Percentiles rank a stretch among this genome's conserved stretches.
phyloP scores from a whole-genome alignment of 1,140 invertebrate species.

The Drosophila ogumai region DNA sequence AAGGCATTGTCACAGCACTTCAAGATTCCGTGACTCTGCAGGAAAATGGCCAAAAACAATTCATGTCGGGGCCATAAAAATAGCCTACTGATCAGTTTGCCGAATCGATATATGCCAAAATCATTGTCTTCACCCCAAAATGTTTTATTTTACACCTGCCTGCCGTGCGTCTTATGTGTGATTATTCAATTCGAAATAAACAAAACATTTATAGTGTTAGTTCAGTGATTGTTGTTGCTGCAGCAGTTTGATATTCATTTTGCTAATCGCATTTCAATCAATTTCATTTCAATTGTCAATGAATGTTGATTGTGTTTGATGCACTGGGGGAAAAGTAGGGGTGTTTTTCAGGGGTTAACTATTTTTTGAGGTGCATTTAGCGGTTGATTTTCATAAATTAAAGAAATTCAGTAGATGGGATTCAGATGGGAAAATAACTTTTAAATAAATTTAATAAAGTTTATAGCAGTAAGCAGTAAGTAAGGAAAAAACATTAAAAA shows the following conservation, averaged over 20 bases:
- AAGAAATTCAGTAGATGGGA: no score
- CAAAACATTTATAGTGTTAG: conserved; percentile 55
- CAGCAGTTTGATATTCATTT: conserved; percentile 64
- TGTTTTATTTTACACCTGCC: conserved; percentile 37
- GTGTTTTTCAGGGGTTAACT: neutral
- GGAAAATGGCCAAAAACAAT: conserved; percentile 58
- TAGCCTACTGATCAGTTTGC: conserved; percentile 54
- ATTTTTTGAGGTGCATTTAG: neutral
- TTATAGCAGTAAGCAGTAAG: neutral
- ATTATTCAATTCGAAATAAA: conserved; percentile 61
- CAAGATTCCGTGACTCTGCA: conserved; percentile 70
- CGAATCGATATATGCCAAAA: conserved; percentile 65
- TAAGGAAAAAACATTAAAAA: no score
- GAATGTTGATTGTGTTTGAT: neutral
- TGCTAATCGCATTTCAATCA: conserved; percentile 79
- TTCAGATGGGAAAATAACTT: no score
- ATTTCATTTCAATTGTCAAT: conserved; percentile 76
- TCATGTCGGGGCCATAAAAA: conserved; percentile 49
- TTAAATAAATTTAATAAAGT: no score
- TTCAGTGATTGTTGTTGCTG: conserved; percentile 30
- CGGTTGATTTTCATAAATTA: neutral
- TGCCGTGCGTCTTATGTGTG: conserved; percentile 42
- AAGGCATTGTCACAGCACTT: conserved; percentile 52
- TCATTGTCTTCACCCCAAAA: conserved; percentile 11
- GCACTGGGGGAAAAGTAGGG: conserved; percentile 14